Conservation (phyloP, 2,888 invertebrate species). For the Atethmia centrago region DNA sequence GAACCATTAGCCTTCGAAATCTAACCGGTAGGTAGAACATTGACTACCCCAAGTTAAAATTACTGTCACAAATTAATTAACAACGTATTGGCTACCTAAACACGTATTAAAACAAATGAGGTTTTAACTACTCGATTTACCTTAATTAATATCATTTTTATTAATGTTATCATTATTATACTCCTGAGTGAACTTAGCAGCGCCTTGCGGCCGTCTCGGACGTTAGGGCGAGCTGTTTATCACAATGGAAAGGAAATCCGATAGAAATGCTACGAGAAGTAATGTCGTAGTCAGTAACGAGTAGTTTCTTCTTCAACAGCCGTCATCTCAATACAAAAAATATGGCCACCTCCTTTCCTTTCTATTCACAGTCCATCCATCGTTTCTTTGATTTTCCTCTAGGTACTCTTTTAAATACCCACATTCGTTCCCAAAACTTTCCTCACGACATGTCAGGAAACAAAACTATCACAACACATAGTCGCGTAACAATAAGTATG, state of each 20-base stretch:
- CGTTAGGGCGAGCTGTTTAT: not conserved
- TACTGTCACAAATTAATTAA: constrained; percentile 19
- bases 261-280: not conserved
- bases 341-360: not conserved
- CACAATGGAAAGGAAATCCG: not conserved
- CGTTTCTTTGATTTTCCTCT: not conserved
- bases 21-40: not conserved
- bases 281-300: not conserved
- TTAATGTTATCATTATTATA: constrained; percentile 9
- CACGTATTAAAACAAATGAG: constrained; percentile 24
- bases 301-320: not conserved
- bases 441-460: not conserved
- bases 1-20: constrained; percentile 10
- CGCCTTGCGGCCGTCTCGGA: not conserved
- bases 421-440: constrained; percentile 1
- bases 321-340: not conserved
- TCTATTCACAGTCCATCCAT: not conserved
- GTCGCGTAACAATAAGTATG: not conserved
- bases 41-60: constrained; percentile 11
- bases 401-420: not conserved
- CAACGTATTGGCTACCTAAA: constrained; percentile 11
- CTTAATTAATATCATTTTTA: constrained; percentile 9
- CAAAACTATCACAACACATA: not conserved
- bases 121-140: constrained; percentile 44
- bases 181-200: too few relatives aligned